Evolutionary conservation across 2,113 vertebrate genomes (phyloP), one percentile per base, ranked within the genome.

Genomic region (Corydoras maculifer): DNA sequence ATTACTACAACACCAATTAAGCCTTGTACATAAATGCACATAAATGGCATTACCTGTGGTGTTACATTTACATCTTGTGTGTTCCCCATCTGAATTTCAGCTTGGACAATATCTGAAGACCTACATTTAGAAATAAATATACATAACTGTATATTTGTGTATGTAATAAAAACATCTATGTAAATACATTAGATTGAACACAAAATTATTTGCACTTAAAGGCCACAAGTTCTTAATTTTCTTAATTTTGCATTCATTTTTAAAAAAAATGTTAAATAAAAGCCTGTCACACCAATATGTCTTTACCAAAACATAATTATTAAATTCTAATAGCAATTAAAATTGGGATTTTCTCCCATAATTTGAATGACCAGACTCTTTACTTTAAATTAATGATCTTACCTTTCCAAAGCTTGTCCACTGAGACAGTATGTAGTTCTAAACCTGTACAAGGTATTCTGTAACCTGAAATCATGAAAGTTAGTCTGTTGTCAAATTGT

Each of bases 81-180:
- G 32, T 87, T 90, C 35, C 90, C 90, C 89, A 91, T 91, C 49
- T 75, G 86, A 74, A 18, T 1, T 64, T 68, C 60, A 55, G 61
- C 11, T 3, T 4, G 63, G 31, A 35, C 55, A 50, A 55, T 48
- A 68, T 30, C 43, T 68, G 49, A 25, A 76, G 30, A 72, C 12
- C 35, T 55, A 50, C 68, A 63, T 63, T 49, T 62, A 70, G 9
- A 62, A 58, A 72, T 49, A 29, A 29, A 15, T 13, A 9, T 14
- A 25, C 18, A 25, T 25, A 25, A 32, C 14, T 32, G 3, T 9
- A 32, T 32, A 15, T n/a, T 57, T n/a, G 8, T 57, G 6, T n/a
- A n/a, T 57, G 54, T 57, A 57, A 57, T n/a, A n/a, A 57, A 7
- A 57, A 14, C 3, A 3, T 57, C 5, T 57, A n/a, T 57, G 12